phyloP scores from a whole-genome alignment of 2,797 vertebrate species.

The Astyanax mexicanus region DNA sequence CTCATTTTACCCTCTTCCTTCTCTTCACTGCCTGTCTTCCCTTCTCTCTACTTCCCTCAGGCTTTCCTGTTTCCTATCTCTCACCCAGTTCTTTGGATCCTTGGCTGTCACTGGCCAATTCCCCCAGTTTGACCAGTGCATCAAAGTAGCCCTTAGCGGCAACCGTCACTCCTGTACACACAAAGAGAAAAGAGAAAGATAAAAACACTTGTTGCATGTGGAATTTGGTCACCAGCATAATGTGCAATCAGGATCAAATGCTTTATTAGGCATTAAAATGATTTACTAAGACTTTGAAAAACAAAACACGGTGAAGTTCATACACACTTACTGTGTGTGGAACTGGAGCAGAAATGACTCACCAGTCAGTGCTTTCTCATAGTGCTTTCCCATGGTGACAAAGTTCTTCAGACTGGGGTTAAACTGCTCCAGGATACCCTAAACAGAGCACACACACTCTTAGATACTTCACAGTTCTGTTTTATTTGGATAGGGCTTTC shows the following conservation, averaged over 20 bases:
- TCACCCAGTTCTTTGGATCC: constrained; percentile 89
- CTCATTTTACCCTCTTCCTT: constrained; percentile 50
- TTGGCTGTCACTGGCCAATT: constrained; percentile 87
- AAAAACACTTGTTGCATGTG: neutral
- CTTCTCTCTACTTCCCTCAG: constrained; percentile 47
- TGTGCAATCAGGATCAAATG: neutral
- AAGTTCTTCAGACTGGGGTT: constrained; percentile 90
- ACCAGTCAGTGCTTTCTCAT: constrained; percentile 85
- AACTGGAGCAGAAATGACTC: constrained; percentile 14
- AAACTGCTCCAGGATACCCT: constrained; percentile 89
- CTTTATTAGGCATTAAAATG: neutral
- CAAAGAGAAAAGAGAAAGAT: neutral
- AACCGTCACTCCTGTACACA: constrained; percentile 79
- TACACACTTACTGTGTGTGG: neutral
- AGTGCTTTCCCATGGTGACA: constrained; percentile 87
- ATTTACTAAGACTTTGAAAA: neutral
- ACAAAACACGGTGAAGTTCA: too few species aligned
- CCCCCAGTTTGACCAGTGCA: constrained; percentile 85
- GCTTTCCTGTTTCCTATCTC: constrained; percentile 57
- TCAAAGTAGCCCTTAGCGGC: constrained; percentile 89
- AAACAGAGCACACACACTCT: constrained; percentile 25
- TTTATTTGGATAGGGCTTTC: neutral
- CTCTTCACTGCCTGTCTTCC: constrained; percentile 22
- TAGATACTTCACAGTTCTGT: neutral
- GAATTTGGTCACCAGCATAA: neutral